Base-by-base conservation (phyloP, 2,888 invertebrate genomes). In the Xylophagus ater region DNA sequence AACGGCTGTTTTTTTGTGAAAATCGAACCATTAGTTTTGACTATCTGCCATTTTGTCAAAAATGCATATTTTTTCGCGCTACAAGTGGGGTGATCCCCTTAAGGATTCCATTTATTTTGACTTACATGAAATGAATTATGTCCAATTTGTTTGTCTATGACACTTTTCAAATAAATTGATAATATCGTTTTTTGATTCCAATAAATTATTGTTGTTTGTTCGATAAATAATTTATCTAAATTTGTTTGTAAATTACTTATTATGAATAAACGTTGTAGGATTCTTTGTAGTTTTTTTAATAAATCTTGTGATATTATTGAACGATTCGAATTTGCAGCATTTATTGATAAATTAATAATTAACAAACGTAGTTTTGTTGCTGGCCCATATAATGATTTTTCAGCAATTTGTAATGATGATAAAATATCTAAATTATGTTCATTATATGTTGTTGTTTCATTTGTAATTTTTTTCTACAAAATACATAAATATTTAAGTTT, bases 131-230 rank as follows among this genome's bases (percentile, higher is more conserved):
- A 49, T n/a, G 52, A 41, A 42, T 54, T 55, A 7, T 77, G 68
- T 66, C 83, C 80, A 15, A 72, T 60, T 48, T 79, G 76, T 43
- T 71, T 70, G 44, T 76, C 74, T 47, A 80, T 75, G 47, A 83
- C 67, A 56, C 82, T 79, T 44, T 78, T 73, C 50, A 88, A 74
- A 62, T 87, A 85, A 34, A 81, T 74, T 2, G 81, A 78, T 36
- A 87, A 68, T 37, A 87, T 69, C 47, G 79, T 74, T n/a, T n/a
- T n/a, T 54, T 81, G 75, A 64, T 90, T 87, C 79, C 84, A 87
- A 56, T 81, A 76, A 37, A 90, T 64, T 65, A 85, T 82, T 23
- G 81, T 78, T 51, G 83, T 81, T n/a, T n/a, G n/a, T n/a, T n/a
- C n/a, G 57, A 84, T 76, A 59, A 80, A 80, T 17, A 78, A 68